These are phyloP conservation scores for Popillia japonica DNA, from an alignment of 1,140 invertebrate species.

Conservation along the genomic window DNA sequence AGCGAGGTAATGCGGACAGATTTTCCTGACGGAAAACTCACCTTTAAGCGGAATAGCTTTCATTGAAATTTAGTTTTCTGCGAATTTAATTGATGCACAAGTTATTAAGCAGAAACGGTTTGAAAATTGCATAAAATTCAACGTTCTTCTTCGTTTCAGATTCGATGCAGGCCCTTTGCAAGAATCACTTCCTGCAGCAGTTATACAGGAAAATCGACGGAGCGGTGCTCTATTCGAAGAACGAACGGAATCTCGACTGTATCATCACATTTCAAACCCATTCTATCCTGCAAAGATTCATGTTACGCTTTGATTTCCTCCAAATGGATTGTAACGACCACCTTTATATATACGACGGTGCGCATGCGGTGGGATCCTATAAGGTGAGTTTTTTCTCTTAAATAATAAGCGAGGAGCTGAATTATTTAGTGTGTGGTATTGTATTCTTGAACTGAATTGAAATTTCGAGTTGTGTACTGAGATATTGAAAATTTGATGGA, in stretches of 20 bases:
- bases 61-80: not conserved
- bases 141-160: constrained; percentile 69
- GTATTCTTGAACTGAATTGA: too few species aligned
- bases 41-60: not conserved
- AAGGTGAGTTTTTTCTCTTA: constrained; percentile 71
- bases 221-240: constrained; percentile 85
- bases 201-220: constrained; percentile 90
- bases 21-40: not conserved
- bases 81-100: not conserved
- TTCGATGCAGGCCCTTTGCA: constrained; percentile 85
- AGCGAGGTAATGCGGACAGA: not conserved
- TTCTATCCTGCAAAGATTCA: constrained; percentile 90
- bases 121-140: constrained; percentile 20
- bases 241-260: constrained; percentile 89
- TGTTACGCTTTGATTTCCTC: constrained; percentile 84
- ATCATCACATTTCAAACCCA: constrained; percentile 93
- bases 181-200: constrained; percentile 85
- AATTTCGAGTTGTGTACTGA: too few species aligned
- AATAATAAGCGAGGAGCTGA: not conserved
- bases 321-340: constrained; percentile 93
- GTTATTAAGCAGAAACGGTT: not conserved
- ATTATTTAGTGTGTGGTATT: too few species aligned
- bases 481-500: too few species aligned
- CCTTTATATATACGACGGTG: constrained; percentile 91
- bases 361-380: constrained; percentile 83